These are phyloP conservation scores for Dryoscopus gambensis DNA, from an alignment of 2,113 vertebrate species.

Conservation along the genomic window DNA sequence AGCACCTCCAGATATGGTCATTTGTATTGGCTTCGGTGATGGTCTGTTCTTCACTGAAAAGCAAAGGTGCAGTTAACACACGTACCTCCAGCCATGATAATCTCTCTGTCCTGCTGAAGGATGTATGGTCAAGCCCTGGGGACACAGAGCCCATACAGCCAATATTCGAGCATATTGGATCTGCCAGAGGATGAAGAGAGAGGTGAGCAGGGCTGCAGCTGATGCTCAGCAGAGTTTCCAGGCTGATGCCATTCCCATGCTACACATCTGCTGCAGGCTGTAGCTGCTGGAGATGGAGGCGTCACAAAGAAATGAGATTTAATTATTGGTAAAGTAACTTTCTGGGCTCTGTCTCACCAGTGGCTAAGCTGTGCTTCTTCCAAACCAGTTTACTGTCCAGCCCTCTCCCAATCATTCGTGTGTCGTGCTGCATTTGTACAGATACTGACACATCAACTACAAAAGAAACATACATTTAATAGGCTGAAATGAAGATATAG, in stretches of 20 bases:
- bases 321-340: neutral
- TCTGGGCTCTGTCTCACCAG: neutral
- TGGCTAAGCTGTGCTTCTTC: neutral
- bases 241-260: neutral
- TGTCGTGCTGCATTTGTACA: neutral
- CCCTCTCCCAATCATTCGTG: neutral
- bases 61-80: neutral
- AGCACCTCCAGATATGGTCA: rapidly evolving
- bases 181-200: neutral
- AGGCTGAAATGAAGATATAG: neutral
- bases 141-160: neutral
- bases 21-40: neutral
- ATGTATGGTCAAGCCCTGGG: neutral
- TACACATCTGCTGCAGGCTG: neutral
- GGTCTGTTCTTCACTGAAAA: neutral
- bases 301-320: neutral
- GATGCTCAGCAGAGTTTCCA: neutral
- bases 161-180: neutral
- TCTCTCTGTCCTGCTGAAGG: neutral
- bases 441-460: neutral
- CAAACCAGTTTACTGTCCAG: neutral
- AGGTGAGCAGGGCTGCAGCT: neutral
- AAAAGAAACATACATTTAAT: neutral
- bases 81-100: rapidly evolving
- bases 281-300: neutral